Evolutionary conservation across 2,797 vertebrate genomes (phyloP).

Genomic region (Mus caroli): DNA sequence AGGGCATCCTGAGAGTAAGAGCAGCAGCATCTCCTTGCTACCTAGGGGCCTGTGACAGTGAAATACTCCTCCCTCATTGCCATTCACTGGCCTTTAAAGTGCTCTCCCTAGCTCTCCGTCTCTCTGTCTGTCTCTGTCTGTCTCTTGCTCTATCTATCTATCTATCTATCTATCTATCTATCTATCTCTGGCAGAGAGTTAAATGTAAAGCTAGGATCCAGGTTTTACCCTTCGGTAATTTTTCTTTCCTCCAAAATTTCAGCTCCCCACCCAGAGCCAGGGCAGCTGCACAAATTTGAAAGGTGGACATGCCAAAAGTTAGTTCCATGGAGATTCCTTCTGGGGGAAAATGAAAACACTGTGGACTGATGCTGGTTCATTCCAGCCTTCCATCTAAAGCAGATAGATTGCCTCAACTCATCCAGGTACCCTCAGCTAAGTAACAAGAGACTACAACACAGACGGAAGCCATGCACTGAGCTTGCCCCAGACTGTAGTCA

Average conservation of each 20-base stretch:
- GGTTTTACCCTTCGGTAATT: background rate
- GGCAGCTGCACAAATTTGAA: background rate
- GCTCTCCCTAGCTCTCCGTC: no score
- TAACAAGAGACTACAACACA: background rate
- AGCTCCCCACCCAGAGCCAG: background rate
- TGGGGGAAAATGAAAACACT: background rate
- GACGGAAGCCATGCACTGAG: background rate
- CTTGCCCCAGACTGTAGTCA: background rate
- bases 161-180: background rate
- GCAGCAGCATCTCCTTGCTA: background rate
- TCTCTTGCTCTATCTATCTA: background rate
- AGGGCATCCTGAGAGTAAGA: no score
- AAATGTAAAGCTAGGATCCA: background rate
- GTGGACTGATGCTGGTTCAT: background rate
- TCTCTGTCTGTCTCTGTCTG: background rate
- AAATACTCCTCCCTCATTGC: background rate
- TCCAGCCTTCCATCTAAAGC: conserved; percentile 13
- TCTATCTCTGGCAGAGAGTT: background rate
- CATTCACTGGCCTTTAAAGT: background rate
- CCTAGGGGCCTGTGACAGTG: background rate
- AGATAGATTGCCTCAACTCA: conserved; percentile 8
- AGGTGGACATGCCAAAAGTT: background rate
- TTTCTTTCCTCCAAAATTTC: background rate
- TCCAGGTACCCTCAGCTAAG: conserved; percentile 17
- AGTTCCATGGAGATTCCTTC: conserved; percentile 33